Conservation (phyloP, 2,113 vertebrate genomes). For the Echinops telfairi region DNA sequence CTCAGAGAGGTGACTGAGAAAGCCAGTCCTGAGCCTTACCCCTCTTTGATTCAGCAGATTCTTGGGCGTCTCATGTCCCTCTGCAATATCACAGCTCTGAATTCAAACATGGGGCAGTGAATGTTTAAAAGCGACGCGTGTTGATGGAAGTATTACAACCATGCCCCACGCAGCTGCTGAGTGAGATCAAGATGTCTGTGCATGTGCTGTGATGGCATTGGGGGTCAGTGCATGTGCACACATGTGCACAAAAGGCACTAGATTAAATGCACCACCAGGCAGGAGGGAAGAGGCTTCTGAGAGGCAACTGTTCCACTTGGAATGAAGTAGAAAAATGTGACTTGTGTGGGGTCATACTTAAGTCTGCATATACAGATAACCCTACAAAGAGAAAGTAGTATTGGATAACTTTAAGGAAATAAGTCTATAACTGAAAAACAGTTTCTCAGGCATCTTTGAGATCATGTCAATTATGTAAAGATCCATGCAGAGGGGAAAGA, state of each 20-base stretch:
- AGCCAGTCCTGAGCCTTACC: not conserved
- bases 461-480: not conserved
- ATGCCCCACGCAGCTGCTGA: not conserved
- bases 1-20: not conserved
- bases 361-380: not conserved
- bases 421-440: not conserved
- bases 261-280: not conserved
- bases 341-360: not conserved
- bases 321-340: not conserved
- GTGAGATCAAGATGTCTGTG: not conserved
- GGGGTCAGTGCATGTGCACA: not conserved
- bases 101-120: not conserved
- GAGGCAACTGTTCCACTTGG: not conserved
- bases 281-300: not conserved
- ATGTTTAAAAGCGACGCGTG: not conserved
- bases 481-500: too few relatives aligned
- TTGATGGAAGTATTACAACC: not conserved
- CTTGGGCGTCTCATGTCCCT: not conserved
- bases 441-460: not conserved
- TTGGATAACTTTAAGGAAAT: not conserved
- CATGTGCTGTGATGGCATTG: not conserved
- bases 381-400: not conserved
- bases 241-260: not conserved
- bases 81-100: not conserved
- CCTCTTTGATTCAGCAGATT: not conserved